Evolutionary conservation across 2,797 vertebrate species (phyloP).

Genomic region (Acestrorhynchus altus): DNA sequence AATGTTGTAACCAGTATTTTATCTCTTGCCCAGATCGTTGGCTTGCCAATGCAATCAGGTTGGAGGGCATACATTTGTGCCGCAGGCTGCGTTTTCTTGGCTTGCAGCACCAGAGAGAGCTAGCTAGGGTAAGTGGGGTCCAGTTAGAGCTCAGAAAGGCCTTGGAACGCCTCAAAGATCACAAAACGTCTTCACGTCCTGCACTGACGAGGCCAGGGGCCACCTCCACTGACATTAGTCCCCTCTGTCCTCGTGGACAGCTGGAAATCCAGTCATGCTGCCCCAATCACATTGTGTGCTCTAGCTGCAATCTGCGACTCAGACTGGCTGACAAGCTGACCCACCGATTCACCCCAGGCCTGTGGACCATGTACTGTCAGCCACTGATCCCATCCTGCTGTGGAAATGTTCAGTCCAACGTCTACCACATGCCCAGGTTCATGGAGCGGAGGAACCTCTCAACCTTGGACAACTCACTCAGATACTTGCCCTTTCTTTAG

Average conservation of each 20-base stretch:
- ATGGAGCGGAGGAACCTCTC: constrained; percentile 43
- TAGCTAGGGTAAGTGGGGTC: constrained; percentile 41
- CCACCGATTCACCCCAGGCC: constrained; percentile 49
- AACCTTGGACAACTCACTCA: constrained; percentile 49
- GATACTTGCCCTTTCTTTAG: constrained; percentile 57
- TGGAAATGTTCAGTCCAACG: not conserved
- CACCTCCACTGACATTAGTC: not conserved
- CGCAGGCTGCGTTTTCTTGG: constrained; percentile 39
- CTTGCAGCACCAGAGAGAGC: constrained; percentile 44
- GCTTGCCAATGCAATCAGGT: constrained; percentile 38
- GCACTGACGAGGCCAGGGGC: not conserved
- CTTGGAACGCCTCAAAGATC: constrained; percentile 34
- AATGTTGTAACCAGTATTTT: not conserved
- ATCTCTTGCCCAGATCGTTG: constrained; percentile 41
- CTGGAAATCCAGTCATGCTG: constrained; percentile 42
- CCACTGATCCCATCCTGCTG: not conserved
- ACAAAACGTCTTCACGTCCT: not conserved
- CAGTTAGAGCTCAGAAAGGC: constrained; percentile 49
- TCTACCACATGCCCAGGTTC: constrained; percentile 54
- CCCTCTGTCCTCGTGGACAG: not conserved
- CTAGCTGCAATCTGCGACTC: constrained; percentile 56
- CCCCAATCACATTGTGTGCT: constrained; percentile 60
- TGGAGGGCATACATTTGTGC: constrained; percentile 48
- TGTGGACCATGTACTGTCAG: constrained; percentile 60
- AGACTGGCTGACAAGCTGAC: constrained; percentile 51